Evolutionary conservation across 2,113 vertebrate species (phyloP).

Genomic region (Petrocephalus zakoni): DNA sequence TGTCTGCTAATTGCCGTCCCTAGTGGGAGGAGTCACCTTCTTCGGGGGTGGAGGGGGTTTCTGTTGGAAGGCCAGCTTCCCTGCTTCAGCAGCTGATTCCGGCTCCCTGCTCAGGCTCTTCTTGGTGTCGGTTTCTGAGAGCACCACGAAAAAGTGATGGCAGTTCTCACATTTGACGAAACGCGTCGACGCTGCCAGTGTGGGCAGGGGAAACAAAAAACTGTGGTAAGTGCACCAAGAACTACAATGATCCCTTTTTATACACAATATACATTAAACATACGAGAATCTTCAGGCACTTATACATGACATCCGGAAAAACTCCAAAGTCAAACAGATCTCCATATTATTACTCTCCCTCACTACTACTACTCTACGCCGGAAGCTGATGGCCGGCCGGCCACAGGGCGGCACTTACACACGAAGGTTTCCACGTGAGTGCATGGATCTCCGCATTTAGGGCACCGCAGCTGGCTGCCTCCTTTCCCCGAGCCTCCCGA

Average conservation of each 20-base stretch:
- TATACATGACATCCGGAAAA: no score
- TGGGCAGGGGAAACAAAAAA: neutral
- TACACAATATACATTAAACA: neutral
- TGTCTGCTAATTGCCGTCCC: neutral
- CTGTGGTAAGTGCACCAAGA: neutral
- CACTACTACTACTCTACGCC: neutral
- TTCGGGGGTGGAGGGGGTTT: conserved; percentile 94
- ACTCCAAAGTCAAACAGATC: no score
- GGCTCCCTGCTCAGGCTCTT: conserved; percentile 91
- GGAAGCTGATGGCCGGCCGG: no score
- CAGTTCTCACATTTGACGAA: conserved; percentile 99
- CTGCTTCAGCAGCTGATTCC: conserved; percentile 85
- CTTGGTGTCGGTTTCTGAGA: conserved; percentile 97
- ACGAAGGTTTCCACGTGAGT: conserved; percentile 97
- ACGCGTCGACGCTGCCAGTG: conserved; percentile 77
- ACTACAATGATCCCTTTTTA: neutral
- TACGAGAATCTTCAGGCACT: no score
- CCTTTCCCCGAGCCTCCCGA: conserved; percentile 88
- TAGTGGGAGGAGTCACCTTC: conserved; percentile 69
- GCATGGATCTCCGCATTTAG: conserved; percentile 92
- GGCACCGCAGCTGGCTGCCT: conserved; percentile 87
- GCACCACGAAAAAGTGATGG: conserved; percentile 95
- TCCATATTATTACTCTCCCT: neutral
- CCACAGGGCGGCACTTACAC: conserved; percentile 69
- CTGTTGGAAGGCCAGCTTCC: conserved; percentile 89